A percentile compares a stretch with the other conserved stretches of the same genome.
These are phyloP conservation scores for Sylvia borin DNA, from an alignment of 2,797 vertebrate species.

Conservation along the genomic window DNA sequence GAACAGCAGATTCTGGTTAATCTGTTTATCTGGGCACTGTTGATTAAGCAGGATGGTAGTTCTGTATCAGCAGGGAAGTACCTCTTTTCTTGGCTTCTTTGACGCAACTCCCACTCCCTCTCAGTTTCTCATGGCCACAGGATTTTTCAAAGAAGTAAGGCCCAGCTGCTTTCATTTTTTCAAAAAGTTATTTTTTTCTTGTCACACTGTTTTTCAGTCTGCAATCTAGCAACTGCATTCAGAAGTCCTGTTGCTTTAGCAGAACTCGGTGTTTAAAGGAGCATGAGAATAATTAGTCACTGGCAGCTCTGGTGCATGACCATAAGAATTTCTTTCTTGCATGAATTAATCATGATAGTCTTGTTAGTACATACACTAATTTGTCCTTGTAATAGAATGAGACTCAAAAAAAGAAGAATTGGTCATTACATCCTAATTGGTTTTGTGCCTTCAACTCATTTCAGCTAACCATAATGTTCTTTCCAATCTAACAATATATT, in stretches of 20 bases:
- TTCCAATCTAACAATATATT: not conserved
- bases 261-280: not conserved
- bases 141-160: not conserved
- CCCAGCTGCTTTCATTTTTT: not conserved
- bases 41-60: not conserved
- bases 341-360: not conserved
- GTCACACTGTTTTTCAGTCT: not conserved
- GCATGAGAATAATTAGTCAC: not conserved
- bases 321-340: not conserved
- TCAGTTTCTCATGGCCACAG: not conserved
- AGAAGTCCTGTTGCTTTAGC: not conserved
- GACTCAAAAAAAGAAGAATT: not conserved
- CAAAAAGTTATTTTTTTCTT: not conserved
- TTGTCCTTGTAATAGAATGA: not conserved
- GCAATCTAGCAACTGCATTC: not conserved
- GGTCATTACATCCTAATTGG: not conserved
- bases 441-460: not conserved
- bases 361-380: not conserved
- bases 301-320: not conserved
- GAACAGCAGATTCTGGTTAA: not conserved
- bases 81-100: not conserved
- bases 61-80: not conserved
- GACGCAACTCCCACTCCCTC: not conserved
- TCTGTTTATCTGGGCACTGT: not conserved
- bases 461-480: not conserved